A percentile compares a stretch with the other conserved stretches of the same genome.
Evolutionary conservation across 2,888 invertebrate species (phyloP).

Genomic region (Amblyjoppa fuscipennis): DNA sequence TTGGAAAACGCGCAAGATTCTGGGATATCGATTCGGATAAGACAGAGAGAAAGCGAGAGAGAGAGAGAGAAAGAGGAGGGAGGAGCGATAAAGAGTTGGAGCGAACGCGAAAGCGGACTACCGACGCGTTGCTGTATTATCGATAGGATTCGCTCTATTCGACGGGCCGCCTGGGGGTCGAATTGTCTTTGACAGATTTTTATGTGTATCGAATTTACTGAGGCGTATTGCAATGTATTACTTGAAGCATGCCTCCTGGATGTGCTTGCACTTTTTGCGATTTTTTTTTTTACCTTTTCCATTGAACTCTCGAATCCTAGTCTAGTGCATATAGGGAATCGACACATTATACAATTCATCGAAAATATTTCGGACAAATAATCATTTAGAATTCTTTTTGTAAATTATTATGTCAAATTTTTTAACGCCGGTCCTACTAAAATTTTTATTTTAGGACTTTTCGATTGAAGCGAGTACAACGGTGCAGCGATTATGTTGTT

Average conservation of each 20-base stretch:
- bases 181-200: slow-evolving; percentile 59
- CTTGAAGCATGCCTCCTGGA: neutral
- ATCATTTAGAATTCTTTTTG: no score
- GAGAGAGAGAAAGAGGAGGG: neutral
- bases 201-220: slow-evolving; percentile 48
- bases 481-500: neutral
- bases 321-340: neutral
- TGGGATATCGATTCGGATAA: slow-evolving; percentile 25
- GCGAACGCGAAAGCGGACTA: neutral
- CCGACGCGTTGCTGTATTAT: slow-evolving; percentile 33
- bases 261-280: neutral
- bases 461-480: neutral
- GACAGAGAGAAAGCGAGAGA: neutral
- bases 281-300: neutral
- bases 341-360: neutral
- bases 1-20: slow-evolving; percentile 14
- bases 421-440: no score
- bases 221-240: slow-evolving; percentile 8
- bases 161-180: slow-evolving; percentile 19
- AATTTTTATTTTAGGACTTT: no score
- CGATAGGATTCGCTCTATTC: slow-evolving; percentile 24
- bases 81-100: neutral
- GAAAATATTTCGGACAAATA: no score
- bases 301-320: neutral
- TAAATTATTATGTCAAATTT: no score